Evolutionary conservation across 2,888 invertebrate species (phyloP).

Genomic region (Drosophila lacicola): DNA sequence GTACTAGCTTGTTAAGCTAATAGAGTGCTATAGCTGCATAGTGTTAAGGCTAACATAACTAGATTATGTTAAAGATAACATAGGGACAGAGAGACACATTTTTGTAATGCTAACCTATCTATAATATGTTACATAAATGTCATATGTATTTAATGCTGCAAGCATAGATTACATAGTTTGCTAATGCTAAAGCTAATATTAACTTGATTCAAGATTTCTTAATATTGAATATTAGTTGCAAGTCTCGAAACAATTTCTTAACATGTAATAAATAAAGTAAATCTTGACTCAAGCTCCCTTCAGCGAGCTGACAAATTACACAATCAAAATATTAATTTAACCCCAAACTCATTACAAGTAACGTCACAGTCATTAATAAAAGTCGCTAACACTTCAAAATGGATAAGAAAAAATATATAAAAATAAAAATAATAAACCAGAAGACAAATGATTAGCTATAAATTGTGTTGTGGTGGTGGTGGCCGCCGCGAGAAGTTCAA

Average conservation of each 20-base stretch:
- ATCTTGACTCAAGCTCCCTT: neutral
- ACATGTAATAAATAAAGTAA: neutral
- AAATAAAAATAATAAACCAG: constrained; percentile 25
- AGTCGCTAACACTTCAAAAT: constrained; percentile 33
- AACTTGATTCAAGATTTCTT: too few species aligned
- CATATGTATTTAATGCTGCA: too few species aligned
- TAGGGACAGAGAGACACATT: too few species aligned
- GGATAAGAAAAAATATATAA: neutral
- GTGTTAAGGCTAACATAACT: too few species aligned
- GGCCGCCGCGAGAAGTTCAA: constrained; percentile 28
- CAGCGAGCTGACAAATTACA: constrained; percentile 49
- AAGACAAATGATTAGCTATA: constrained; percentile 65
- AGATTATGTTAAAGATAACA: too few species aligned
- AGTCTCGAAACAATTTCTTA: neutral
- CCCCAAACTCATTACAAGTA: constrained; percentile 38
- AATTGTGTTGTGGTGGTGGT: constrained; percentile 34
- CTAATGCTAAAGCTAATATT: too few species aligned
- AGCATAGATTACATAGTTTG: too few species aligned
- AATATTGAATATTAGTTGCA: too few species aligned
- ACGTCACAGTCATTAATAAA: constrained; percentile 61
- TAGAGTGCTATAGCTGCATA: too few species aligned
- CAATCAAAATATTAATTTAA: constrained; percentile 60
- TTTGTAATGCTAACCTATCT: too few species aligned
- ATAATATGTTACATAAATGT: too few species aligned
- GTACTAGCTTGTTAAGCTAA: too few species aligned